phyloP scores from a whole-genome alignment of 1,140 invertebrate genomes.

The Adelges cooleyi region DNA sequence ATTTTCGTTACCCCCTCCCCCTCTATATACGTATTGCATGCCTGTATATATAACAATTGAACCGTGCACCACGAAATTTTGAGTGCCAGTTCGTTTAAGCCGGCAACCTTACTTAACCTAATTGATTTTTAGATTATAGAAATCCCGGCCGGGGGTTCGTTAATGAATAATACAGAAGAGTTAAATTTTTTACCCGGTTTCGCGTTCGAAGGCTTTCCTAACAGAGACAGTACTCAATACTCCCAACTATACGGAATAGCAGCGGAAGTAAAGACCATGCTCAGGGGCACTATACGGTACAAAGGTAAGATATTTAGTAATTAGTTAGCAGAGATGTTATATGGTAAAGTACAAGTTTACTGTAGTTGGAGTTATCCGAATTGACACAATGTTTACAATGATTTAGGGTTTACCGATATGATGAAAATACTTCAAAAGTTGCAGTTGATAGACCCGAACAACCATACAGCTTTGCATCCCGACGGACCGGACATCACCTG shows the following conservation, averaged over 20 bases:
- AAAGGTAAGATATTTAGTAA: no score
- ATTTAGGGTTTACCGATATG: conserved; percentile 71
- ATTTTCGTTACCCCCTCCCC: no score
- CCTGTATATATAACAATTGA: no score
- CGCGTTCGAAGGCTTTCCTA: conserved; percentile 88
- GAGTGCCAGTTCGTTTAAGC: background rate
- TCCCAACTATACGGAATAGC: conserved; percentile 72
- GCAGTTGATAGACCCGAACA: conserved; percentile 75
- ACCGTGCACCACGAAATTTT: background rate
- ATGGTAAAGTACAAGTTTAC: no score
- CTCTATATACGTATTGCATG: no score
- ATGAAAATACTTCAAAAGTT: conserved; percentile 74
- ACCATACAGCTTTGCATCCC: conserved; percentile 78
- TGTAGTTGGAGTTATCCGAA: no score
- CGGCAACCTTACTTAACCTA: background rate
- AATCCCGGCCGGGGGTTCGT: conserved; percentile 68
- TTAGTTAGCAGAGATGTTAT: no score
- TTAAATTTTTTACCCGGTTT: conserved; percentile 93
- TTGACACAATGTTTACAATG: background rate
- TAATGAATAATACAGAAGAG: conserved; percentile 65
- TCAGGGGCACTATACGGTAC: conserved; percentile 85
- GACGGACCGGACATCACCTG: conserved; percentile 94
- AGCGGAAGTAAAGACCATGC: conserved; percentile 68
- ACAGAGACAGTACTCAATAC: conserved; percentile 89
- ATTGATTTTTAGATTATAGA: conserved; percentile 57